These are phyloP conservation scores for Melanocharis versteri DNA, from an alignment of 2,113 vertebrate genomes.

Conservation along the genomic window DNA sequence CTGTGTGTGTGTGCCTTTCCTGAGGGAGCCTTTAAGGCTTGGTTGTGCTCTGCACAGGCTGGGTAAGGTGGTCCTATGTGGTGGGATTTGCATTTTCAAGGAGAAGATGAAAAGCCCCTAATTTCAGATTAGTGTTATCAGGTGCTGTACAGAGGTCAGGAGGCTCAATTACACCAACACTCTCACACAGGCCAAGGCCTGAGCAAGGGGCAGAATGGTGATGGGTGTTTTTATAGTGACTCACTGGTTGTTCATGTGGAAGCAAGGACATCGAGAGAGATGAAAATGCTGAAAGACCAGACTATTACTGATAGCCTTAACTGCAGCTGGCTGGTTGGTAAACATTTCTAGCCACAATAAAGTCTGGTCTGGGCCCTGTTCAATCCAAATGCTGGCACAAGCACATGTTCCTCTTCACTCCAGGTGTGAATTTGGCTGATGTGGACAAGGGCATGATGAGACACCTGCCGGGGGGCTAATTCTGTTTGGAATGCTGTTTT, in stretches of 20 bases:
- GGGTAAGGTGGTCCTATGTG: not conserved
- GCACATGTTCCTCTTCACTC: not conserved
- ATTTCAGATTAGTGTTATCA: not conserved
- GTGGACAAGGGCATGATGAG: not conserved
- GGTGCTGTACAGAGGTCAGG: not conserved
- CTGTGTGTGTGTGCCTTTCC: not conserved
- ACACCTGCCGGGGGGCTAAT: not conserved
- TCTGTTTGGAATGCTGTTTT: slow-evolving; percentile 29
- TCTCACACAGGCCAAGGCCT: not conserved
- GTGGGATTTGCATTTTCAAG: not conserved
- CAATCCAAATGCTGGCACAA: not conserved
- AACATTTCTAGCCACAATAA: not conserved
- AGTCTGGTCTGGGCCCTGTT: not conserved
- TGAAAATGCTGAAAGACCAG: not conserved
- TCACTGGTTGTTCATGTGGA: not conserved
- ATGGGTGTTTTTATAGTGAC: not conserved
- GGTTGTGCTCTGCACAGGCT: not conserved
- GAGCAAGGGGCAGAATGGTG: not conserved
- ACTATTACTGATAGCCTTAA: not conserved
- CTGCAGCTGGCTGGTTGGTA: not conserved
- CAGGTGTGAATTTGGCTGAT: slow-evolving; percentile 10
- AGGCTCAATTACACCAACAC: rapidly evolving
- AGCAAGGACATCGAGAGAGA: not conserved
- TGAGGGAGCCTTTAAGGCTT: not conserved
- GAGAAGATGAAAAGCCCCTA: not conserved